Evolutionary conservation across 1,140 invertebrate species (phyloP).

Genomic region (Dendroctonus valens): DNA sequence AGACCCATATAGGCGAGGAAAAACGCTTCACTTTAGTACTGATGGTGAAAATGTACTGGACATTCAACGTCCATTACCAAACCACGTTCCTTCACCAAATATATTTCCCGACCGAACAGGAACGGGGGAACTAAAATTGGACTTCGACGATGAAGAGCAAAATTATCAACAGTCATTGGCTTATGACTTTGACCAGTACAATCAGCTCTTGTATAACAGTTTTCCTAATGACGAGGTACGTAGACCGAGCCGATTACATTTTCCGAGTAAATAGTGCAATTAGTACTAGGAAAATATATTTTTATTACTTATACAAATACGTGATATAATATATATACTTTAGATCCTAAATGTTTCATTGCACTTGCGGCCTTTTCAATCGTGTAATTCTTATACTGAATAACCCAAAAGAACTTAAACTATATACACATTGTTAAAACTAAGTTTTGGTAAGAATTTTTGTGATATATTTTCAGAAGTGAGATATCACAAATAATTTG

Average conservation of each 20-base stretch:
- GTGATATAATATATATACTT: not conserved
- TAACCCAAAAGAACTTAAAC: too few species aligned
- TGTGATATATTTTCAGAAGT: too few species aligned
- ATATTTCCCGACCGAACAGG: conserved; percentile 52
- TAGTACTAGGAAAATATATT: not conserved
- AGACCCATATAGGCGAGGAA: conserved; percentile 28
- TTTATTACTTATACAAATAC: not conserved
- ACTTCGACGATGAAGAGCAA: conserved; percentile 33
- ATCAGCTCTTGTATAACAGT: conserved; percentile 22
- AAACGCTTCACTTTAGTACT: conserved; percentile 28
- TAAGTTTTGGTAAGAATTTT: too few species aligned
- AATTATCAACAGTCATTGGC: conserved; percentile 11
- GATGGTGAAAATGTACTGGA: conserved; percentile 31
- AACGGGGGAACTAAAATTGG: conserved; percentile 50
- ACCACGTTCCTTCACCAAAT: conserved; percentile 41
- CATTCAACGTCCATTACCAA: conserved; percentile 40
- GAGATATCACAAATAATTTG: too few species aligned
- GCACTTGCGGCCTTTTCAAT: conserved; percentile 6
- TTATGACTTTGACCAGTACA: conserved; percentile 12
- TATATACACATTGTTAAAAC: too few species aligned
- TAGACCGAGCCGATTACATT: not conserved
- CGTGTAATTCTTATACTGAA: too few species aligned
- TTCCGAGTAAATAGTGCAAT: conserved; percentile 14
- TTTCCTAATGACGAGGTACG: conserved; percentile 13
- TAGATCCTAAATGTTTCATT: not conserved